A percentile compares a stretch with the other conserved stretches of the same genome.
These are phyloP conservation scores for Hyphantria cunea DNA, from an alignment of 1,140 invertebrate genomes.

Conservation along the genomic window DNA sequence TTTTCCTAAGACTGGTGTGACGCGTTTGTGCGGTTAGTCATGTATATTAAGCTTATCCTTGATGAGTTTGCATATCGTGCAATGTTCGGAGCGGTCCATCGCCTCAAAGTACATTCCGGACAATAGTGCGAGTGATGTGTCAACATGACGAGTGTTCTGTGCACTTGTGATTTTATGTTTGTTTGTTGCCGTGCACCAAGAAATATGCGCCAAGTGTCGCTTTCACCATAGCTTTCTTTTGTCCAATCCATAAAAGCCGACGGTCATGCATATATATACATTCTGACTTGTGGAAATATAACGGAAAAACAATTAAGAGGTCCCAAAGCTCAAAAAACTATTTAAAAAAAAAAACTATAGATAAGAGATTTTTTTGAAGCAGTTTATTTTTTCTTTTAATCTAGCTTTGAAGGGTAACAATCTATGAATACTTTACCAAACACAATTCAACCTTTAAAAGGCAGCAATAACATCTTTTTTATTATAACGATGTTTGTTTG, in stretches of 20 bases:
- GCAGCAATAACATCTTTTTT: too few species aligned
- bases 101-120: constrained; percentile 17
- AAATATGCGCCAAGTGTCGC: constrained; percentile 30
- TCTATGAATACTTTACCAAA: too few species aligned
- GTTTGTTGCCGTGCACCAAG: constrained; percentile 15
- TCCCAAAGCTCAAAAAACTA: too few species aligned
- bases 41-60: constrained; percentile 18
- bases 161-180: constrained; percentile 34
- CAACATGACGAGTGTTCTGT: constrained; percentile 41
- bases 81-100: constrained; percentile 32
- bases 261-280: too few species aligned
- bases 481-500: too few species aligned
- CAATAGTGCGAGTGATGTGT: constrained; percentile 43
- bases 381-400: too few species aligned
- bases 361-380: too few species aligned
- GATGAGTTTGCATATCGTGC: constrained; percentile 29
- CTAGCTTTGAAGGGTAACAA: too few species aligned
- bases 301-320: too few species aligned
- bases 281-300: too few species aligned
- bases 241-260: not conserved
- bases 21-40: constrained; percentile 5
- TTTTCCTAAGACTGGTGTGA: constrained; percentile 9
- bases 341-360: too few species aligned
- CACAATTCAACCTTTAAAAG: too few species aligned
- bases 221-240: constrained; percentile 5